phyloP scores from a whole-genome alignment of 2,797 vertebrate genomes.

The Heterohyrax brucei region DNA sequence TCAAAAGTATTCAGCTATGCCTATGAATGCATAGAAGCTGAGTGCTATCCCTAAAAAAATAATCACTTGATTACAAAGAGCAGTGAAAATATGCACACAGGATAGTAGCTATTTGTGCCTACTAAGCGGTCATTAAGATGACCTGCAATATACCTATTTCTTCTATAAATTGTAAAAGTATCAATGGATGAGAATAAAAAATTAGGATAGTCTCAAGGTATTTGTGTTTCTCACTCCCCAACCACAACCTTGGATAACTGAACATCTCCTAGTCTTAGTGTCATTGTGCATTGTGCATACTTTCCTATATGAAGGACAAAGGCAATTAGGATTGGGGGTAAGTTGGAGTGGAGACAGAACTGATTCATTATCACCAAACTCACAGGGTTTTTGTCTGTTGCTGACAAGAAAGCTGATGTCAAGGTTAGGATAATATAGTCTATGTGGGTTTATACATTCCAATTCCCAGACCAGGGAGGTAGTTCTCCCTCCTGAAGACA shows the following conservation, averaged over 20 bases:
- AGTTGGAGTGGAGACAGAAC: neutral
- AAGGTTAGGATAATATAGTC: neutral
- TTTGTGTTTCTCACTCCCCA: neutral
- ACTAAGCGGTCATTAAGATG: neutral
- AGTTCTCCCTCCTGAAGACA: slow-evolving; percentile 5
- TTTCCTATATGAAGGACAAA: neutral
- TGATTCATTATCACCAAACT: no score
- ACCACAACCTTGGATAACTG: neutral
- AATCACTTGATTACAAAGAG: neutral
- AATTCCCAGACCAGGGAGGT: neutral
- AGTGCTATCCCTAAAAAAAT: slow-evolving; percentile 1
- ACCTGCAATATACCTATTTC: neutral
- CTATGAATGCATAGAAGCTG: neutral
- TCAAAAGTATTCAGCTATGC: neutral
- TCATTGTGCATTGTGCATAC: neutral
- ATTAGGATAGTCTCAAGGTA: neutral
- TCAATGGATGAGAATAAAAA: slow-evolving; percentile 16
- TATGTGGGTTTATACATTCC: neutral
- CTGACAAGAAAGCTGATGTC: neutral
- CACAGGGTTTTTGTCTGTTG: neutral
- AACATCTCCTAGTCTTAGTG: neutral
- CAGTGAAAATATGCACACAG: neutral
- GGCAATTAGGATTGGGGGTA: neutral
- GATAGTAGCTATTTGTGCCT: neutral
- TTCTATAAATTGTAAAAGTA: slow-evolving; percentile 2